phyloP scores from a whole-genome alignment of 2,888 invertebrate genomes.

The Agrochola litura region DNA sequence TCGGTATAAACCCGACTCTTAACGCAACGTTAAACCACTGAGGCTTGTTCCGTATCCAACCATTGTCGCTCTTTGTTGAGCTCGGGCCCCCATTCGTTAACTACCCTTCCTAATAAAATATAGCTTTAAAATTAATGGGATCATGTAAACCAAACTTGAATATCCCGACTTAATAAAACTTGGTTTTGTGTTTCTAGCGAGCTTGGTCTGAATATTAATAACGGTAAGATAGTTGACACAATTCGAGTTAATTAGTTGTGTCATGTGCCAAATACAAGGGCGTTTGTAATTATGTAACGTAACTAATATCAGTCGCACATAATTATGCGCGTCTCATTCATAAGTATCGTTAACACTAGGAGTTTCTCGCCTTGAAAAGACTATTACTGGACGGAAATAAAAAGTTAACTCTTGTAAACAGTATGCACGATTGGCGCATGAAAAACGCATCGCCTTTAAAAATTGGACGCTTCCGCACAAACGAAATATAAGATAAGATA shows the following conservation, averaged over 20 bases:
- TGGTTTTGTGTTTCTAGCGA: constrained; percentile 17
- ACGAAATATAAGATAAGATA: not conserved
- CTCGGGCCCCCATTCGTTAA: constrained; percentile 55
- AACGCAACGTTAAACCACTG: constrained; percentile 54
- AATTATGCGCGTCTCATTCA: not conserved
- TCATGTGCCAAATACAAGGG: constrained; percentile 49
- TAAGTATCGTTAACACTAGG: constrained; percentile 3
- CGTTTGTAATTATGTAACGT: constrained; percentile 47
- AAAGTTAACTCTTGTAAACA: not conserved
- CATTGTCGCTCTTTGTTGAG: constrained; percentile 54
- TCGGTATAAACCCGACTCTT: constrained; percentile 39
- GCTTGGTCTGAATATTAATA: constrained; percentile 53
- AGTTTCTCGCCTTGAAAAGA: no score
- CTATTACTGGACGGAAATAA: not conserved
- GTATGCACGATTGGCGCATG: not conserved
- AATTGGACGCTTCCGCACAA: not conserved
- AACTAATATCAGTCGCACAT: constrained; percentile 49
- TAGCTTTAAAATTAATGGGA: constrained; percentile 57
- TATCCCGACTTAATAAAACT: constrained; percentile 42
- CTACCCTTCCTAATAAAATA: constrained; percentile 57
- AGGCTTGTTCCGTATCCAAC: constrained; percentile 36
- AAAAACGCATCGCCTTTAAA: not conserved
- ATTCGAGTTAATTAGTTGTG: constrained; percentile 60
- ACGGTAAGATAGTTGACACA: constrained; percentile 46
- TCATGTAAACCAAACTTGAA: constrained; percentile 49